Base-by-base conservation (phyloP, 2,113 vertebrate species). In the Boleophthalmus pectinirostris region DNA sequence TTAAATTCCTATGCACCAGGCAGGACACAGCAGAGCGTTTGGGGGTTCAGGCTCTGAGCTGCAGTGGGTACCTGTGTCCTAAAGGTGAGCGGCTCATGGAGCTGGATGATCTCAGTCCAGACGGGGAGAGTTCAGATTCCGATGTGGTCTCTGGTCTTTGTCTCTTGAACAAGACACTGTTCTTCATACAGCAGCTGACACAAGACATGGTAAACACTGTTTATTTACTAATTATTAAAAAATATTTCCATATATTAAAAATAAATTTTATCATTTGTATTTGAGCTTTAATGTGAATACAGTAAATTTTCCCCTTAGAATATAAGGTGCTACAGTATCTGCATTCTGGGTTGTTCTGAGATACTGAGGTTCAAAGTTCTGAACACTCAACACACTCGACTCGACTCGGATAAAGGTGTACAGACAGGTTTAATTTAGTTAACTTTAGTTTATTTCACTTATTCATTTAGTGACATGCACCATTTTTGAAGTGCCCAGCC, bases 141-240 rank as follows among this genome's bases (percentile, higher is more conserved):
- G 89, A 92, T 18, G 72, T 81, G 0, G 86, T 95, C 29, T 93
- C 94, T 10, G 96, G 96, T 54, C 94, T 94, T 38, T 93, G 94
- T 0, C 93, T 99, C 14, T 94, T 98, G n/a, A 94, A 96, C 69
- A 98, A 93, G 87, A 98, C 96, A 0, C 94, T 99, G 21, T 93
- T 95, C 81, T 99, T 99, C 91, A 93, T 97, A 75, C 96, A 98
- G 86, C 96, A 98, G 90, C 95, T 99, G 5, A 95, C 98, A 11
- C 93, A 94, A 78, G 96, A 99, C 83, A 92, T 96, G 95, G 97
- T 98, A 95, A 80, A 73, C 54, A n/a, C 10, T 24, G 25, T 6
- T n/a, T 15, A 38, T 64, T 5, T 38, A 12, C 3, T 64, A 12
- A 61, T 29, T 29, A 15, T 29, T 3, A 16, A 25, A 13, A 29